phyloP scores from a whole-genome alignment of 2,797 vertebrate species.

The Knipowitschia caucasica region DNA sequence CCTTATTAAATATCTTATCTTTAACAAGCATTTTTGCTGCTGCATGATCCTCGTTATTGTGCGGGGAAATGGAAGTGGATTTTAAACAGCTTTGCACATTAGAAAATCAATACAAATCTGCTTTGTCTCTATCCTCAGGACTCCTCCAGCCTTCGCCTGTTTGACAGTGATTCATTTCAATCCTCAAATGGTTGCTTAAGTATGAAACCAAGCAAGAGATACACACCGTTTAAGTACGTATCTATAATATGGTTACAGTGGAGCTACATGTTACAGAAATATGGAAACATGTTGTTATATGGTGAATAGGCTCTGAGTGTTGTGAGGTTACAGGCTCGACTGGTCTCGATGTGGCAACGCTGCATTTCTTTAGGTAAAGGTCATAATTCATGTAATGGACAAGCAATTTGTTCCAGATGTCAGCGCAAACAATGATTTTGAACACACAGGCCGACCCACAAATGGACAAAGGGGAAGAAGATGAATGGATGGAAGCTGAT shows the following conservation, averaged over 20 bases:
- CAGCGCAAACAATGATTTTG: not conserved
- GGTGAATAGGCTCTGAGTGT: not conserved
- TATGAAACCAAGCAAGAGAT: constrained; percentile 1
- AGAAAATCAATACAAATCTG: constrained; percentile 32
- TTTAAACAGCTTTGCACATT: not conserved
- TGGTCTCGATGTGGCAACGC: not conserved
- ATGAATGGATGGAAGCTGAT: no score
- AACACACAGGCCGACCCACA: not conserved
- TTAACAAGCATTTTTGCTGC: not conserved
- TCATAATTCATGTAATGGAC: not conserved
- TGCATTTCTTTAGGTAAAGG: constrained; percentile 1
- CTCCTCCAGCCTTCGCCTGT: constrained; percentile 21
- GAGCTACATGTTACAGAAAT: not conserved
- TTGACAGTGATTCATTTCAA: constrained; percentile 19
- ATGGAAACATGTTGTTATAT: not conserved
- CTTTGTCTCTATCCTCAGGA: constrained; percentile 14
- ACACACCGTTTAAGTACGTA: not conserved
- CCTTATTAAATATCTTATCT: not conserved
- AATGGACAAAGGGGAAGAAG: no score
- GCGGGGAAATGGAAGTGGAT: not conserved
- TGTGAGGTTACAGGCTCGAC: not conserved
- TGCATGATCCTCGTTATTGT: constrained; percentile 4
- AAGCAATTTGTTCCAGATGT: not conserved
- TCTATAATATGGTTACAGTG: not conserved
- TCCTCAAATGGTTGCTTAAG: constrained; percentile 9